Conservation (phyloP, 2,888 invertebrate genomes). For the Calameuta idolon region DNA sequence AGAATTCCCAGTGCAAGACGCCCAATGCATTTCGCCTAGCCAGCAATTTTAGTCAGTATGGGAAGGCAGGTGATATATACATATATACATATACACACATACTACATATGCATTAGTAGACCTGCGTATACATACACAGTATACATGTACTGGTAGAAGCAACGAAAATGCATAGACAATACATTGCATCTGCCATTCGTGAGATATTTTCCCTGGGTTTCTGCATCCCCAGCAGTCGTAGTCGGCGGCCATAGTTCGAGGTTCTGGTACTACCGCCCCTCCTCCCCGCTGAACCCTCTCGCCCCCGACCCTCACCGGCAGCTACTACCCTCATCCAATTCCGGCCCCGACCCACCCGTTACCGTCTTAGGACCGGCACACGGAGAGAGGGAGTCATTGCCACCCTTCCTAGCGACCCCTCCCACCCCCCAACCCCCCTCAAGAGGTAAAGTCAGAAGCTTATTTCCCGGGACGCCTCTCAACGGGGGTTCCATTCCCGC, state of each 20-base stretch:
- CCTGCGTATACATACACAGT: too few species aligned
- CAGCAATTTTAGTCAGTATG: too few species aligned
- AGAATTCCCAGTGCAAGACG: not conserved
- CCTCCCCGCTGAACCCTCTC: conserved; percentile 24
- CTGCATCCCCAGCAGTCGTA: not conserved
- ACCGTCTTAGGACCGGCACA: not conserved
- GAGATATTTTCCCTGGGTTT: conserved; percentile 33
- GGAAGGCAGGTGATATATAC: not conserved
- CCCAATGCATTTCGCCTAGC: not conserved
- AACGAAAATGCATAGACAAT: conserved; percentile 26
- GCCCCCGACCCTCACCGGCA: not conserved
- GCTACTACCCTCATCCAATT: not conserved
- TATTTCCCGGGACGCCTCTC: conserved; percentile 51
- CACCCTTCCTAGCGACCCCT: not conserved
- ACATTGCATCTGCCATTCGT: conserved; percentile 37
- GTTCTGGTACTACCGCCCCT: conserved; percentile 16
- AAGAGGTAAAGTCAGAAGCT: conserved; percentile 52
- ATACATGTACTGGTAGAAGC: not conserved
- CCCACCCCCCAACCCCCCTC: conserved; percentile 16
- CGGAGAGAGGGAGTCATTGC: not conserved
- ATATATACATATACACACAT: not conserved
- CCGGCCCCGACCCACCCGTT: conserved; percentile 13
- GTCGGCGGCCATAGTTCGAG: not conserved
- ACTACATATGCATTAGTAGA: too few species aligned
- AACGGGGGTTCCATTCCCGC: conserved; percentile 10